Evolutionary conservation across 2,797 vertebrate species (phyloP), one percentile per base, ranked within the genome.

Genomic region (Somateria mollissima): DNA sequence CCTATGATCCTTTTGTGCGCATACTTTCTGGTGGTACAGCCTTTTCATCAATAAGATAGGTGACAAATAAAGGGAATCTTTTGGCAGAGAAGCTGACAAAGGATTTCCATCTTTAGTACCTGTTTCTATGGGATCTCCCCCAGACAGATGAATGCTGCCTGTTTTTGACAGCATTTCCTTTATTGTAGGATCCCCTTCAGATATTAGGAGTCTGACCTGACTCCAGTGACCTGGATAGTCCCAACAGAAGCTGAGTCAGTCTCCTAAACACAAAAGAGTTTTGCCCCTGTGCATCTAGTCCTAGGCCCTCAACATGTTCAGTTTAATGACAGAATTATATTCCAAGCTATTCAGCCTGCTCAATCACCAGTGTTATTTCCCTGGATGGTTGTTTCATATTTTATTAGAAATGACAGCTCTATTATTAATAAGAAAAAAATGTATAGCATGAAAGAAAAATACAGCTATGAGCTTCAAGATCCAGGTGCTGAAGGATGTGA

Each of bases 381-480:
- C 95, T 91, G 70, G 94, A 92, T 87, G 88, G 92, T 72, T 96
- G 95, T 97, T 97, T 96, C 92, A 80, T 88, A 95, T 97, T 98
- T 98, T 97, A 98, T 98, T 97, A 97, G 96, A 97, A 97, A 97
- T 97, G 98, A 97, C 97, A 98, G 96, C 93, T 97, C 95, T 98
- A 97, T 98, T 98, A 98, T 98, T 98, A 98, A 96, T 95, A 97
- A 95, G 78, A 76, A 97, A 93, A 96, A 93, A 18, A 62, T 19
- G 86, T 71, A 95, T 4, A 92, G 74, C 94, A 85, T 39, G 77
- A 87, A 95, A 93, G 90, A 94, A 95, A 95, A 97, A 94, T 84
- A 94, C 67, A 92, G 96, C 93, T 74, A 96, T 92, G 74, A 76
- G 81, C 56, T 94, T 88, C 86, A 95, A 88, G 86, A 97, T 91